Conservation (phyloP, 2,888 invertebrate genomes). For the Rhyacophila evoluta region DNA sequence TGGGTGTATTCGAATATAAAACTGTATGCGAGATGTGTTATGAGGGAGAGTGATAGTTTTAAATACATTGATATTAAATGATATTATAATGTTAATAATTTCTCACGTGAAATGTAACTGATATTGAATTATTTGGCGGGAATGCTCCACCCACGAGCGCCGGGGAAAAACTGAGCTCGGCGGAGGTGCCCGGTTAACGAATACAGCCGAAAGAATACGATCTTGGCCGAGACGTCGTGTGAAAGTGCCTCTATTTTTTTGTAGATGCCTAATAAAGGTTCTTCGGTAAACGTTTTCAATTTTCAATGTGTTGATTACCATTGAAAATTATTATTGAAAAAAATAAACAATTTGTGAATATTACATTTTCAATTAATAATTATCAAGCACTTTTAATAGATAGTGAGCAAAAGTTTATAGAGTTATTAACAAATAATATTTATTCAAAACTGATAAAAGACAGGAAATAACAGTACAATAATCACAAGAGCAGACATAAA, state of each 20-base stretch:
- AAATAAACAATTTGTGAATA: too few relatives aligned
- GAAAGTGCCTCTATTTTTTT: constrained; percentile 35
- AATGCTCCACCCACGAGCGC: constrained; percentile 42
- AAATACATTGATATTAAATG: neutral
- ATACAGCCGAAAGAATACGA: constrained; percentile 42
- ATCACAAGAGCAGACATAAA: too few relatives aligned
- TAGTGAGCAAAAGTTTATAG: too few relatives aligned
- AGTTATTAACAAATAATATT: too few relatives aligned
- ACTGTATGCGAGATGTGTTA: neutral
- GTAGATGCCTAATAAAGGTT: neutral
- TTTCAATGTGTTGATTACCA: too few relatives aligned
- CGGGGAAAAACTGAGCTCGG: constrained; percentile 45
- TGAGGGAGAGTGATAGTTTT: neutral
- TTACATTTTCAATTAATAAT: too few relatives aligned
- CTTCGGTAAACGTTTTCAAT: neutral
- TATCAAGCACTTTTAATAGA: too few relatives aligned
- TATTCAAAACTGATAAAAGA: too few relatives aligned
- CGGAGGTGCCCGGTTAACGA: constrained; percentile 43
- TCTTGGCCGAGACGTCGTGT: constrained; percentile 30
- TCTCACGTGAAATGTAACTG: constrained; percentile 44
- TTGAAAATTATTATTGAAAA: too few relatives aligned
- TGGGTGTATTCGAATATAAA: neutral
- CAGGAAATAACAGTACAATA: too few relatives aligned
- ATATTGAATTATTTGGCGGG: constrained; percentile 39
- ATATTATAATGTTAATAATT: constrained; percentile 11